phyloP scores from a whole-genome alignment of 2,888 invertebrate species.

The Nomada ferruginata region DNA sequence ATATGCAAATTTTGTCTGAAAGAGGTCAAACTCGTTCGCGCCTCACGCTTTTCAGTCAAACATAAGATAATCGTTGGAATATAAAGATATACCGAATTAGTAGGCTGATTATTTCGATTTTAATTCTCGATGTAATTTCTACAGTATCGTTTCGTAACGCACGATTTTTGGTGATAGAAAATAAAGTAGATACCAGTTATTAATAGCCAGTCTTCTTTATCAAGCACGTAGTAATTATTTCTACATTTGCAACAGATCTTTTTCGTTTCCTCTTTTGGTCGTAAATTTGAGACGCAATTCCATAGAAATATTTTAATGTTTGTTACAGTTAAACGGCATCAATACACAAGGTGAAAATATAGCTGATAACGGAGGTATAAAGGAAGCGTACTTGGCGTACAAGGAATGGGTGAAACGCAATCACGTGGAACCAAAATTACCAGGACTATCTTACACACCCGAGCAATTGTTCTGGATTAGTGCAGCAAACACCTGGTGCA shows the following conservation, averaged over 20 bases:
- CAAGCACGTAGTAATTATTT: too few species aligned
- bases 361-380: slow-evolving; percentile 97
- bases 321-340: slow-evolving; percentile 92
- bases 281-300: not conserved
- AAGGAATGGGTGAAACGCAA: slow-evolving; percentile 89
- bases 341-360: slow-evolving; percentile 98
- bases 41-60: not conserved
- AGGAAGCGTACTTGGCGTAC: slow-evolving; percentile 95
- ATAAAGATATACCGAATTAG: not conserved
- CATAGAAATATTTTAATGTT: not conserved
- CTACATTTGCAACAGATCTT: too few species aligned
- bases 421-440: slow-evolving; percentile 88
- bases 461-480: slow-evolving; percentile 89
- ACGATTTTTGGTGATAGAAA: not conserved
- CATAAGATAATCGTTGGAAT: not conserved
- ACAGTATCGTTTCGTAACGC: not conserved
- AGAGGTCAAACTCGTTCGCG: slow-evolving; percentile 14
- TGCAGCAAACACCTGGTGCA: slow-evolving; percentile 88
- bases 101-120: not conserved
- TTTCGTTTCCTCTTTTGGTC: too few species aligned
- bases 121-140: not conserved
- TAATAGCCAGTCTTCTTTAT: too few species aligned
- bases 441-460: slow-evolving; percentile 90
- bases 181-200: too few species aligned
- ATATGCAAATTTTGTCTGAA: slow-evolving; percentile 23